Base-by-base conservation (phyloP, 2,113 vertebrate species). In the Ptychochromis oligacanthus region DNA sequence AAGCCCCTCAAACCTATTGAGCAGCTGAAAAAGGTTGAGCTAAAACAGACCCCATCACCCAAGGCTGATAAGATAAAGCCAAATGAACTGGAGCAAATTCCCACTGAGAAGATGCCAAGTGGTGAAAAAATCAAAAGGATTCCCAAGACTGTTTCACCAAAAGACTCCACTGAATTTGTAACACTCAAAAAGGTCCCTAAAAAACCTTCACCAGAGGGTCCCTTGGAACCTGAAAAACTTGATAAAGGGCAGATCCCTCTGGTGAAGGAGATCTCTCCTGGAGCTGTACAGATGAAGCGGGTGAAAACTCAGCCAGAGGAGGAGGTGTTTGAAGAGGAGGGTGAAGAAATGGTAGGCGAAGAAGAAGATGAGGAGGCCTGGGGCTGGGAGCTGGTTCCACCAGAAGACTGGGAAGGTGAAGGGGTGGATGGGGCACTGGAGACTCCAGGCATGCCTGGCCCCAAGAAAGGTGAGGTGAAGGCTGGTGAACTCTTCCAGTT, bases 381-480 rank as follows among this genome's bases (percentile, higher is more conserved):
- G 95, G 94, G 94, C 78, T 95, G 95, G 95, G 95, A 97, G 87
- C 83, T 93, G 65, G 87, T 75, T 82, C 95, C 46, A 0, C 56
- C 86, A 4, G 94, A 95, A 15, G 95, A 91, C 70, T 95, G 90
- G 92, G 93, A 94, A 89, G 93, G 88, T 86, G 86, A 92, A 90
- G 88, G 72, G 75, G 91, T 93, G 59, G 94, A 95, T 11, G 95
- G 93, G 36, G 90, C 87, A 22, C 1, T 95, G 88, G 95, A 97
- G 83, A 94, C 95, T 91, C 96, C 97, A 83, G 95, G 93, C 82
- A 94, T 95, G 85, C 93, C 95, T 72, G 93, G 84, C 26, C 74
- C 91, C 85, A 96, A 92, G 93, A 93, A 93, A 97, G 97, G 97
- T 97, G 96, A 97, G 96, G 91, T 58, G 87, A 92, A 81, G 24